Conservation (phyloP, 2,797 vertebrate genomes). For the Poecilia velifera region DNA sequence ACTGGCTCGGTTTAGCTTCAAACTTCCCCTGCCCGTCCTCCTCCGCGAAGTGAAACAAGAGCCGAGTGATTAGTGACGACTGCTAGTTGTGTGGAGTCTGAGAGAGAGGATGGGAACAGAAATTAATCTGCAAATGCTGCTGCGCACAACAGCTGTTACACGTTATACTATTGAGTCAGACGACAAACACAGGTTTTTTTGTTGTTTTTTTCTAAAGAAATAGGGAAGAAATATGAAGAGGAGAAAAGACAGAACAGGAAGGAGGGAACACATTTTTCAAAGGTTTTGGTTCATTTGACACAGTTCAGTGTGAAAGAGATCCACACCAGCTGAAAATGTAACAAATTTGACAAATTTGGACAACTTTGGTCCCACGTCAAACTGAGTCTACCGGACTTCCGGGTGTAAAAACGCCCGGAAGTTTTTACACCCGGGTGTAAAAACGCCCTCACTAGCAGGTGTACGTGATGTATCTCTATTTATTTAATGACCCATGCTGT, state of each 20-base stretch:
- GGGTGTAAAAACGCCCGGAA: no score
- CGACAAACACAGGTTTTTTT: neutral
- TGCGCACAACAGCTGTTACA: neutral
- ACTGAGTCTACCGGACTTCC: no score
- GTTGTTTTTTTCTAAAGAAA: neutral
- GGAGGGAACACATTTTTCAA: no score
- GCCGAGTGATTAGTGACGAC: slow-evolving; percentile 1
- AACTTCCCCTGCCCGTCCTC: neutral
- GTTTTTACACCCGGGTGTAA: no score
- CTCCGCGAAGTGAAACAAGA: neutral
- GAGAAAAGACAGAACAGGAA: neutral
- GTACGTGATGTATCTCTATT: no score
- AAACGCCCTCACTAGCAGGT: neutral
- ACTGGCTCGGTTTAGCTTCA: slow-evolving; percentile 9
- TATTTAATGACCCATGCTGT: neutral
- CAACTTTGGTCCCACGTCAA: no score
- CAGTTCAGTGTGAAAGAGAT: no score
- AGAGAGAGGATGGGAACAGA: slow-evolving; percentile 1
- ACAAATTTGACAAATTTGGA: no score
- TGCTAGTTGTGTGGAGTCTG: slow-evolving; percentile 7
- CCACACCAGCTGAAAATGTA: no score
- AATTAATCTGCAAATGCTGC: neutral
- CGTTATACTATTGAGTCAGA: neutral
- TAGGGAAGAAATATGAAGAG: neutral
- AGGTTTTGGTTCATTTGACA: no score